phyloP scores from a whole-genome alignment of 2,113 vertebrate genomes.

The Boulengerochromis microlepis region DNA sequence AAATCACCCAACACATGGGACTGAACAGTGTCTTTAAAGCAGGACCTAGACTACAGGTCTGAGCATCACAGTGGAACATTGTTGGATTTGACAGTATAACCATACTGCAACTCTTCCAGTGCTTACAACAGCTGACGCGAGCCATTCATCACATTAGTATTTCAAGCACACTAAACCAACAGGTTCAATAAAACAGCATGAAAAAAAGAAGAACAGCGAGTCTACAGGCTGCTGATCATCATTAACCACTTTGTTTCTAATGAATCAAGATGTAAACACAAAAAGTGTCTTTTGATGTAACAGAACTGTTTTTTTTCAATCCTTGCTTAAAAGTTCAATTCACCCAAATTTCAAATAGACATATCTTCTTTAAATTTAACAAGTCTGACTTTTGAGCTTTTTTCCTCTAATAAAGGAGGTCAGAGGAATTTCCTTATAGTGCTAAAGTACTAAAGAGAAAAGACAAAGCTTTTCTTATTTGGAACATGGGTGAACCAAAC shows the following conservation, averaged over 20 bases:
- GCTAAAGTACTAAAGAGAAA: background rate
- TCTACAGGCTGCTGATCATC: background rate
- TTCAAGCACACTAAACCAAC: background rate
- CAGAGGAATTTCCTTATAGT: background rate
- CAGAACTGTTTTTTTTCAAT: background rate
- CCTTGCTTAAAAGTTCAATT: background rate
- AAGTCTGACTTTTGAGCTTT: background rate
- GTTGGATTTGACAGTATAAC: conserved; percentile 37
- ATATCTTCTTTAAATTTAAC: background rate
- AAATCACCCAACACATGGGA: background rate
- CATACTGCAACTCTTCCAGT: conserved; percentile 13
- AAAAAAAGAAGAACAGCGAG: background rate
- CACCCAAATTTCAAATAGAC: background rate
- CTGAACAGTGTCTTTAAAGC: conserved; percentile 29
- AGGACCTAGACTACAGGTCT: conserved; percentile 32
- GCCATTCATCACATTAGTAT: background rate
- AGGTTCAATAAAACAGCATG: background rate
- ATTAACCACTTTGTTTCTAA: background rate
- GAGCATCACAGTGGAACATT: conserved; percentile 54
- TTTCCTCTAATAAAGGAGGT: background rate
- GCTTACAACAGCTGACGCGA: conserved; percentile 10
- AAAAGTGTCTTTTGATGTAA: background rate
- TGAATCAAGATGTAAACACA: background rate
- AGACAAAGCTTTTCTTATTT: background rate
- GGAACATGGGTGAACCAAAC: background rate